A percentile compares a stretch with the other conserved stretches of the same genome.
Conservation (phyloP, 2,113 vertebrate genomes). For the Haemorhous mexicanus region DNA sequence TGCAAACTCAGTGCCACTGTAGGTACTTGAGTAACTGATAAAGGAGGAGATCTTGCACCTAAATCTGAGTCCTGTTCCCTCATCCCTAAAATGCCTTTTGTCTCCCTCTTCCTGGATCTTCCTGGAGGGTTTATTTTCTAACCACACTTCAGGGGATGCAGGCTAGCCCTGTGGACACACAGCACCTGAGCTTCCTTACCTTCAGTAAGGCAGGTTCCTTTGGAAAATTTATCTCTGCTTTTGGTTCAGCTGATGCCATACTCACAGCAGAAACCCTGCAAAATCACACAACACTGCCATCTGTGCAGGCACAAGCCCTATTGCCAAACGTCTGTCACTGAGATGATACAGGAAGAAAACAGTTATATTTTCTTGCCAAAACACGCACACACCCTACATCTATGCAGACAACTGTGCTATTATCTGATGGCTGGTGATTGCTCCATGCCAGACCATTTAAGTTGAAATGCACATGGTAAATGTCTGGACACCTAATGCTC, state of each 20-base stretch:
- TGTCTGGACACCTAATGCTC: neutral
- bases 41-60: neutral
- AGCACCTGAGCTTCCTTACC: neutral
- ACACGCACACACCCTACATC: neutral
- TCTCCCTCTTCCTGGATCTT: neutral
- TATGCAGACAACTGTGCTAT: neutral
- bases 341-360: neutral
- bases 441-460: neutral
- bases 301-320: neutral
- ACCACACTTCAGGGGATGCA: neutral
- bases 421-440: neutral
- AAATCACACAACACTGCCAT: neutral
- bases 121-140: neutral
- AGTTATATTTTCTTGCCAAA: neutral
- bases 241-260: neutral
- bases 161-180: neutral
- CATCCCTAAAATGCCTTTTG: neutral
- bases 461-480: neutral
- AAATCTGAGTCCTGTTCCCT: neutral
- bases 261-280: neutral
- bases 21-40: rapidly evolving
- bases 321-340: neutral
- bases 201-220: neutral
- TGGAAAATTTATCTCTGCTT: neutral
- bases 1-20: neutral